Base-by-base conservation (phyloP, 2,113 vertebrate genomes). In the Grus americana region DNA sequence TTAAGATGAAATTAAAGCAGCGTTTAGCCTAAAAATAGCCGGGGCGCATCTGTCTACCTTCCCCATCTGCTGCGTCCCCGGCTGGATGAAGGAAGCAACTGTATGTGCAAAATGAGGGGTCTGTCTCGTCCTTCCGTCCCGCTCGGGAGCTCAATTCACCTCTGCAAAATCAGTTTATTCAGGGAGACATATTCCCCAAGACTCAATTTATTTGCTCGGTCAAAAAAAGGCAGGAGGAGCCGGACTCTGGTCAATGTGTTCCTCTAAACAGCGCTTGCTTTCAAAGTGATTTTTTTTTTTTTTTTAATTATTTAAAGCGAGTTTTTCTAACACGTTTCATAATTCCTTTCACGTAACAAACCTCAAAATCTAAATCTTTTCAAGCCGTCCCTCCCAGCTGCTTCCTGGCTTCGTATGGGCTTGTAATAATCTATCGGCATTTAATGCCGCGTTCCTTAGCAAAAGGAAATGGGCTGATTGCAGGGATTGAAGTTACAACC, bases 1-100 rank as follows among this genome's bases (percentile, higher is more conserved):
- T 72, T 79, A 9, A 27, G 49, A 55, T 30, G 67, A 89, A 95
- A 87, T 84, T 52, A 71, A 94, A 87, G 85, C 58, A 12, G 71
- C 2, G 0, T 82, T 88, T 50, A 75, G 38, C 84, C 94, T 95
- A 84, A 90, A 94, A 95, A 96, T 93, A 96, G 34, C 88, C 8
- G 2, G 78, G 78, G 72, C 68, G 27, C 96, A 80, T 94, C 96
- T 90, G 92, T 52, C 88, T 0, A 5, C 92, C 73, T 44, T 91
- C 54, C 62, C 90, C 90, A 54, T 57, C 92, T 62, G 92, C 89
- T 1, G 1, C 67, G 9, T 0, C 67, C 42, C 62, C 9, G 16
- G 70, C 65, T 38, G 76, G 22, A 26, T 81, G 68, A 94, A 90
- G 81, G 85, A 6, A 80, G 17, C 0, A 1, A 72, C 81, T 82